phyloP scores from a whole-genome alignment of 2,888 invertebrate species.

The Azorinus chamasolen region DNA sequence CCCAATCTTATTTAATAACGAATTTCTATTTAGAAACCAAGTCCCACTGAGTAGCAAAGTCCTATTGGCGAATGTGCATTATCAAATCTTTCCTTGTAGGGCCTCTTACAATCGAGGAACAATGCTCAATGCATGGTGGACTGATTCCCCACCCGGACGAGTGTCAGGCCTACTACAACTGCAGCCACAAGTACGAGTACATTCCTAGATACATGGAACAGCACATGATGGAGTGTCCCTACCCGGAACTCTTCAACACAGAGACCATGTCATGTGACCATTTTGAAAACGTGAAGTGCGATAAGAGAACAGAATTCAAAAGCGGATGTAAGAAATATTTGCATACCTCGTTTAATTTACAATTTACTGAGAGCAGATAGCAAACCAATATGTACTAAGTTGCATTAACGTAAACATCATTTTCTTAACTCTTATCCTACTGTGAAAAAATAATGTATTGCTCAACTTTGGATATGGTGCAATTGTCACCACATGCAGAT shows the following conservation, averaged over 20 bases:
- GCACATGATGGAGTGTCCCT: conserved; percentile 72
- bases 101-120: conserved; percentile 52
- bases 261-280: conserved; percentile 70
- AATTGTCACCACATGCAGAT: too few species aligned
- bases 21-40: too few species aligned
- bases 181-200: conserved; percentile 55
- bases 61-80: too few species aligned
- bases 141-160: conserved; percentile 73
- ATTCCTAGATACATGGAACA: conserved; percentile 62
- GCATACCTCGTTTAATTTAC: too few species aligned
- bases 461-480: too few species aligned
- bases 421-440: not conserved
- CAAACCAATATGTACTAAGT: too few species aligned
- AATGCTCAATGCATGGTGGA: conserved; percentile 45
- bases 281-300: conserved; percentile 76
- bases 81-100: conserved; percentile 40
- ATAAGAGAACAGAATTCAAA: conserved; percentile 61
- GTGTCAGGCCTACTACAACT: conserved; percentile 80
- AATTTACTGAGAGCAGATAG: too few species aligned
- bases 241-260: conserved; percentile 74
- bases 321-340: conserved; percentile 51
- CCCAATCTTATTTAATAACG: too few species aligned
- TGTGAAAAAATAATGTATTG: not conserved
- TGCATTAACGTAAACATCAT: too few species aligned
- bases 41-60: too few species aligned